These are phyloP conservation scores for Stegodyphus dumicola DNA, from an alignment of 1,140 invertebrate species.

Conservation along the genomic window DNA sequence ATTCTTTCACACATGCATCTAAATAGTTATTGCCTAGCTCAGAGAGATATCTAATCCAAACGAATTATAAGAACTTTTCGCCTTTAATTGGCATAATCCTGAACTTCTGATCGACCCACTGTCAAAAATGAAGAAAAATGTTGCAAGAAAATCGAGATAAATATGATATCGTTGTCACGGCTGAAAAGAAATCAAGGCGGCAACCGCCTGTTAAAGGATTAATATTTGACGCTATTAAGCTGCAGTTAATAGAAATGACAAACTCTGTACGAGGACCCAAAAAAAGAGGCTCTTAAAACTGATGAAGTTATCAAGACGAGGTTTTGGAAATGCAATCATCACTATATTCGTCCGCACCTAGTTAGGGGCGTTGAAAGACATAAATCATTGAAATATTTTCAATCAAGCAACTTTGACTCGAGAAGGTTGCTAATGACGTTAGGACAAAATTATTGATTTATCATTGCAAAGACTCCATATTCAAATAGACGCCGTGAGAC, in stretches of 20 bases:
- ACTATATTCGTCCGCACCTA: constrained; percentile 54
- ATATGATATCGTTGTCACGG: background rate
- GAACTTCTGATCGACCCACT: constrained; percentile 14
- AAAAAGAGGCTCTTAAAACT: constrained; percentile 20
- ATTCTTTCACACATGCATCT: too few relatives aligned
- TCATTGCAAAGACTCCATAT: constrained; percentile 32
- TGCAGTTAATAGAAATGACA: constrained; percentile 54
- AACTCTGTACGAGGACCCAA: constrained; percentile 16
- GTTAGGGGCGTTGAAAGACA: constrained; percentile 35
- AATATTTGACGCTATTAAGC: constrained; percentile 56
- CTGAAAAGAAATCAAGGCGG: constrained; percentile 34
- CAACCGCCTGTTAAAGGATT: constrained; percentile 30
- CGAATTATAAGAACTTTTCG: too few relatives aligned
- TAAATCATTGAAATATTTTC: constrained; percentile 59
- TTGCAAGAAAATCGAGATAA: constrained; percentile 22
- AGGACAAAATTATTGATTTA: constrained; percentile 59
- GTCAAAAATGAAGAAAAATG: constrained; percentile 51
- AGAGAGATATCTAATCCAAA: too few relatives aligned
- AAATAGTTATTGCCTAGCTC: too few relatives aligned
- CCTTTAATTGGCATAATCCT: constrained; percentile 33
- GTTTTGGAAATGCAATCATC: constrained; percentile 44
- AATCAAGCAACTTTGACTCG: constrained; percentile 47
- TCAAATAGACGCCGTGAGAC: constrained; percentile 44
- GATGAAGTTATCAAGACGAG: constrained; percentile 53
- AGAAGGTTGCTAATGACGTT: constrained; percentile 54